Conservation (phyloP, 2,797 vertebrate genomes). For the Nyctalus aviator region DNA sequence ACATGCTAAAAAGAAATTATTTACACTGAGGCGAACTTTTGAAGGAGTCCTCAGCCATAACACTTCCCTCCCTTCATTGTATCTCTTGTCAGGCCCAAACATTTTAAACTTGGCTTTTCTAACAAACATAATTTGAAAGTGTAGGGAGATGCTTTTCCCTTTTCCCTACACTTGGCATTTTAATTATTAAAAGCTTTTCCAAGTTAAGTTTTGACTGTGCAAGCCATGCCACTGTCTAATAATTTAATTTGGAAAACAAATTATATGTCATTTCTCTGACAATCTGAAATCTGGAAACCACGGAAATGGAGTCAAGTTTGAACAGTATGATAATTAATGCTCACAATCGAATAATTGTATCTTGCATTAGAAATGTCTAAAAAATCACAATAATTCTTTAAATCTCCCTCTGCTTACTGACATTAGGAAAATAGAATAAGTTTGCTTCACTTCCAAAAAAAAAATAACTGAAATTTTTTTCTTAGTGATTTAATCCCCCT, state of each 20-base stretch:
- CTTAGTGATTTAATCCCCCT: constrained; percentile 22
- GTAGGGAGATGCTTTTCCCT: background rate
- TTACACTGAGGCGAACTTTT: background rate
- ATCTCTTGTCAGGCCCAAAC: background rate
- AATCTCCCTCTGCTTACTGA: constrained; percentile 61
- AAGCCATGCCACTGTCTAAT: constrained; percentile 64
- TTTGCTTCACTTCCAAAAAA: constrained; percentile 34
- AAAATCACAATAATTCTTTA: constrained; percentile 50
- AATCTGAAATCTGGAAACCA: constrained; percentile 65
- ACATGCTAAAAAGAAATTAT: background rate
- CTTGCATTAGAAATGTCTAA: constrained; percentile 62
- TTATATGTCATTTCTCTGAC: constrained; percentile 76
- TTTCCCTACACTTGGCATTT: constrained; percentile 53
- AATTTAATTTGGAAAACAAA: constrained; percentile 76
- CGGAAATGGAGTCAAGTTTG: constrained; percentile 55
- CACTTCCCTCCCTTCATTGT: background rate
- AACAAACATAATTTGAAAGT: constrained; percentile 20
- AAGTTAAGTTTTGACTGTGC: constrained; percentile 57
- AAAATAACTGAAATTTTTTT: constrained; percentile 21
- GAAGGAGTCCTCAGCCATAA: background rate
- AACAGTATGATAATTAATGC: constrained; percentile 68
- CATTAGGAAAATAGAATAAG: constrained; percentile 11
- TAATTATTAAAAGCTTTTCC: constrained; percentile 67
- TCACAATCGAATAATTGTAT: constrained; percentile 71
- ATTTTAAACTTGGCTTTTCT: constrained; percentile 34